phyloP scores from a whole-genome alignment of 2,888 invertebrate species.

The Calameuta filiformis region DNA sequence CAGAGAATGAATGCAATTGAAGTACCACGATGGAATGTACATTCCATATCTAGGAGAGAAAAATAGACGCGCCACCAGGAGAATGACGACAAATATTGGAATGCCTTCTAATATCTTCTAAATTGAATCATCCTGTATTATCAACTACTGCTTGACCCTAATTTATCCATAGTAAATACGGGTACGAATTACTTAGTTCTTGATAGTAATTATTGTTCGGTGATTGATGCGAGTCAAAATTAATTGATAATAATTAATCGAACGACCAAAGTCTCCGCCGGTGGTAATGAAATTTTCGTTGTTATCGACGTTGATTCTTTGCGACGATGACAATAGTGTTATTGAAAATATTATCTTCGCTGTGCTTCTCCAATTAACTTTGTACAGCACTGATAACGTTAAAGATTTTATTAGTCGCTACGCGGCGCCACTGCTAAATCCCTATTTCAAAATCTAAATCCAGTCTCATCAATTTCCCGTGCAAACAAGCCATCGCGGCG shows the following conservation, averaged over 20 bases:
- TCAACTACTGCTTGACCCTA: not conserved
- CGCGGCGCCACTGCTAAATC: not conserved
- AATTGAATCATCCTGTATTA: not conserved
- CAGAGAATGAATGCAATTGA: not conserved
- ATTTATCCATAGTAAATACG: not conserved
- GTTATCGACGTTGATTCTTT: not conserved
- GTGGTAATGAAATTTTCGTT: not conserved
- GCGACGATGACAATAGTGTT: not conserved
- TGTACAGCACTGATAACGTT: not conserved
- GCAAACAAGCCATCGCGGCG: not conserved
- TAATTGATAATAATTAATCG: not conserved
- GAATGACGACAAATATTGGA: not conserved
- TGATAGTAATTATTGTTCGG: not conserved
- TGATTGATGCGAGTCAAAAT: not conserved
- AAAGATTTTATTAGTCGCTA: not conserved
- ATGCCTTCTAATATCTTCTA: not conserved
- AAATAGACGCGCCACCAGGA: not conserved
- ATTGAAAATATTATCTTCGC: not conserved
- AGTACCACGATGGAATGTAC: not conserved
- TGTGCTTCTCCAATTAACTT: not conserved
- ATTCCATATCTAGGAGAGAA: not conserved
- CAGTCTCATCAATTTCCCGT: not conserved
- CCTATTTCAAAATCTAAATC: not conserved
- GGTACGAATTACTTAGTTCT: not conserved
- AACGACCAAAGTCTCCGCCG: too few relatives aligned